Base-by-base conservation (phyloP, 2,113 vertebrate genomes). In the Eulacestoma nigropectus region DNA sequence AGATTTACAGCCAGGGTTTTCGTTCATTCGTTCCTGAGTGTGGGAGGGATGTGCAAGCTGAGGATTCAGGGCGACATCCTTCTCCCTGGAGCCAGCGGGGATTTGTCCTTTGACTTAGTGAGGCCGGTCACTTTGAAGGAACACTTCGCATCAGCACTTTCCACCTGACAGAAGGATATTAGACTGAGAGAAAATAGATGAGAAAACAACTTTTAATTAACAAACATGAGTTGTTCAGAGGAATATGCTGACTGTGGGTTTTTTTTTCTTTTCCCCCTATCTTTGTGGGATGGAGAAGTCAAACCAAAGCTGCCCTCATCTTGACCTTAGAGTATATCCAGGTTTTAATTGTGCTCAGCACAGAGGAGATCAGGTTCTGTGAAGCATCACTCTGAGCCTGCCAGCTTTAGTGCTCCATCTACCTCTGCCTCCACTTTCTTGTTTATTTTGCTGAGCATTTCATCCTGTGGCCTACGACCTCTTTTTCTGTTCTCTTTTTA, bases 181-280 rank as follows among this genome's bases (percentile, higher is more conserved):
- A 88, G 46, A 49, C 68, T 80, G 83, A 74, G 91, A 79, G 68
- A 74, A 96, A 96, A 93, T n/a, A 93, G 76, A 96, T 94, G 82
- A 47, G 91, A 90, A 96, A 95, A 93, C 82, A 95, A 75, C 64
- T 92, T 96, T 93, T 95, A 97, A 93, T 95, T 96, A 96, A 92
- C 82, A 96, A 95, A 96, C 84, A 86, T 78, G 84, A 88, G 75
- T 25, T 85, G 64, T 77, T 84, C 42, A 27, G 52, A 21, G 12
- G 55, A 80, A 94, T 83, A 50, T 41, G 87, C 92, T 96, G 93
- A 96, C 87, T 0, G 1, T 4, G 5, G 15, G 14, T 16, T 16
- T 42, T 3, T 0, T 39, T 37, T 14, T 37, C 74, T 87, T 41
- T 16, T 2, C 5, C 13, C 13, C 4, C 52, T 74, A 0, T 1